A percentile compares a stretch with the other conserved stretches of the same genome.
These are phyloP conservation scores for Ennomos erosarius DNA, from an alignment of 2,888 invertebrate genomes.

Conservation along the genomic window DNA sequence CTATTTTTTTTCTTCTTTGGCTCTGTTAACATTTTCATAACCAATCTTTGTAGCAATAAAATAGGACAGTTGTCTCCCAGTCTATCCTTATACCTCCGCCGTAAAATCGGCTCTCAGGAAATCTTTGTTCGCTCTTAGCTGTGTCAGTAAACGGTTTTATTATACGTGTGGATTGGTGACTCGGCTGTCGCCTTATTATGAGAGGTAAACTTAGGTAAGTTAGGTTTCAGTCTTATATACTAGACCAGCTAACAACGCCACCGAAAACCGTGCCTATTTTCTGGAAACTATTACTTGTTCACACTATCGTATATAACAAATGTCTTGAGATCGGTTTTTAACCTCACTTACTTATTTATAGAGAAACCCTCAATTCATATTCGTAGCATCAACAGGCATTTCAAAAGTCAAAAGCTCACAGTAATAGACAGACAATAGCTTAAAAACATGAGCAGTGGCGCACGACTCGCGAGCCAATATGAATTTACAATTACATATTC, in stretches of 20 bases:
- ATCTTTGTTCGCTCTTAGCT: conserved; percentile 47
- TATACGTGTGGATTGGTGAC: conserved; percentile 34
- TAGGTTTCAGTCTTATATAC: no score
- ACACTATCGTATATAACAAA: no score
- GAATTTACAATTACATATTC: conserved; percentile 32
- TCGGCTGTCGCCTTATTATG: conserved; percentile 4
- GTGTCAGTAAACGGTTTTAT: conserved; percentile 51
- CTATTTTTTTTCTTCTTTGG: no score
- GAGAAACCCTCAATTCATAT: no score
- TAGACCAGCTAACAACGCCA: no score
- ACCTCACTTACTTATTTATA: no score
- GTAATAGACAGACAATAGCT: conserved; percentile 17
- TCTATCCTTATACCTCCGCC: conserved; percentile 45
- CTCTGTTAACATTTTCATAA: neutral
- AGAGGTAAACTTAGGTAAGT: no score
- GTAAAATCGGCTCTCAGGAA: conserved; percentile 53
- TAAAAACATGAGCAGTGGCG: conserved; percentile 25
- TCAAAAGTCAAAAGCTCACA: conserved; percentile 3
- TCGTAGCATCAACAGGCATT: neutral
- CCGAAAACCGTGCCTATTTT: no score
- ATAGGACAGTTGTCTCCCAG: neutral
- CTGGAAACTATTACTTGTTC: no score
- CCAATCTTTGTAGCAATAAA: neutral
- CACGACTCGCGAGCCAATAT: conserved; percentile 24
- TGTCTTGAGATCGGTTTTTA: no score